Conservation (phyloP, 2,113 vertebrate species). For the Patagioenas fasciata region DNA sequence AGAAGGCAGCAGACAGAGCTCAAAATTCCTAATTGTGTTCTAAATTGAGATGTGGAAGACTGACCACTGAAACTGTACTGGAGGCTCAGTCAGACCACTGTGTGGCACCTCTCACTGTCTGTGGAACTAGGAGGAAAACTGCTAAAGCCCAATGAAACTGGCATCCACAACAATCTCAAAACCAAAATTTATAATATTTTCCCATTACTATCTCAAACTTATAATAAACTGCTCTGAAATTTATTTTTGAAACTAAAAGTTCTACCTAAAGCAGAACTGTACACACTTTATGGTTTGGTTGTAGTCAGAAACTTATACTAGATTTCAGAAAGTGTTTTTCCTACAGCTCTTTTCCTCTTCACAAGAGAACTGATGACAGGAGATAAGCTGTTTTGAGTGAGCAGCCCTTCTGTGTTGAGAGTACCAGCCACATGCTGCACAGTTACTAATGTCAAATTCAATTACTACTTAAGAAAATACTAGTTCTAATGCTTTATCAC, state of each 20-base stretch:
- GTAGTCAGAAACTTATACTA: not conserved
- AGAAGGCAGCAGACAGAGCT: not conserved
- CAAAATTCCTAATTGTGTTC: not conserved
- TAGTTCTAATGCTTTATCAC: not conserved
- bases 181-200: not conserved
- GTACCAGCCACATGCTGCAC: not conserved
- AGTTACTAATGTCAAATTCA: not conserved
- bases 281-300: not conserved
- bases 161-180: not conserved
- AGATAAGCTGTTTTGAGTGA: not conserved
- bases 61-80: not conserved
- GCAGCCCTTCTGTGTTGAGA: not conserved
- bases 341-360: not conserved
- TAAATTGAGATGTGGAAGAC: not conserved
- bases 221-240: not conserved
- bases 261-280: slow-evolving; percentile 3
- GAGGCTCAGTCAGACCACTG: fast-evolving
- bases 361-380: not conserved
- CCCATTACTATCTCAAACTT: not conserved
- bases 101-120: not conserved
- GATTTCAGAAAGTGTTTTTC: not conserved
- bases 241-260: not conserved
- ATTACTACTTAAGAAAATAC: not conserved
- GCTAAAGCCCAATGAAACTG: not conserved
- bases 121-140: not conserved